Evolutionary conservation across 2,888 invertebrate genomes (phyloP).

Genomic region (Linnaemya vulpina): DNA sequence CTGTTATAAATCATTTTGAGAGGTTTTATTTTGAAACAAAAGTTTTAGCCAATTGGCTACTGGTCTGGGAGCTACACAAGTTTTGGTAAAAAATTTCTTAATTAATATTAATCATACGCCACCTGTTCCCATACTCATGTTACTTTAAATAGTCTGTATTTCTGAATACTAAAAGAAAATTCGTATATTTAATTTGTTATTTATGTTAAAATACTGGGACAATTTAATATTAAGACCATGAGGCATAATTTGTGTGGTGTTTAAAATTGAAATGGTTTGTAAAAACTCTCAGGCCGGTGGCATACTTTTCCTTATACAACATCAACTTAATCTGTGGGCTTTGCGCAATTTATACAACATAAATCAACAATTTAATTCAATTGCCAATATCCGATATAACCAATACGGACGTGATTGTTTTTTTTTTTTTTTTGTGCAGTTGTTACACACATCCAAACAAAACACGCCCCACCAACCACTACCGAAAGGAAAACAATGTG

Average conservation of each 20-base stretch:
- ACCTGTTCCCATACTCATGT: too few species aligned
- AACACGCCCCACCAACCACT: background rate
- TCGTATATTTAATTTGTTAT: background rate
- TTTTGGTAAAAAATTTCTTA: background rate
- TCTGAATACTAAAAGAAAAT: too few species aligned
- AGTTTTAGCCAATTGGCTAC: background rate
- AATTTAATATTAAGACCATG: background rate
- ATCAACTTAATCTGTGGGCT: constrained; percentile 66
- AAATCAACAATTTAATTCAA: constrained; percentile 69
- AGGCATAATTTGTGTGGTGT: background rate
- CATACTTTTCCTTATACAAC: constrained; percentile 47
- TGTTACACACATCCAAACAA: background rate
- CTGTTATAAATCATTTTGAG: background rate
- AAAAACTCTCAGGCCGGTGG: constrained; percentile 4
- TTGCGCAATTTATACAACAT: constrained; percentile 50
- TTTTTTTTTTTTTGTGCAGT: constrained; percentile 26
- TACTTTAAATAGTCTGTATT: too few species aligned
- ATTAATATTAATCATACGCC: constrained; percentile 41
- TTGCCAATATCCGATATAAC: constrained; percentile 61
- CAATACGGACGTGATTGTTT: constrained; percentile 38
- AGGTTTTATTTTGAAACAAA: background rate
- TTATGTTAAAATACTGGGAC: background rate
- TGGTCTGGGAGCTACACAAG: background rate
- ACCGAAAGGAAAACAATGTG: constrained; percentile 31
- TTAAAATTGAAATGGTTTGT: background rate